Evolutionary conservation across 2,888 invertebrate species (phyloP), one percentile per base, ranked within the genome.

Genomic region (Yponomeuta plumbellus): DNA sequence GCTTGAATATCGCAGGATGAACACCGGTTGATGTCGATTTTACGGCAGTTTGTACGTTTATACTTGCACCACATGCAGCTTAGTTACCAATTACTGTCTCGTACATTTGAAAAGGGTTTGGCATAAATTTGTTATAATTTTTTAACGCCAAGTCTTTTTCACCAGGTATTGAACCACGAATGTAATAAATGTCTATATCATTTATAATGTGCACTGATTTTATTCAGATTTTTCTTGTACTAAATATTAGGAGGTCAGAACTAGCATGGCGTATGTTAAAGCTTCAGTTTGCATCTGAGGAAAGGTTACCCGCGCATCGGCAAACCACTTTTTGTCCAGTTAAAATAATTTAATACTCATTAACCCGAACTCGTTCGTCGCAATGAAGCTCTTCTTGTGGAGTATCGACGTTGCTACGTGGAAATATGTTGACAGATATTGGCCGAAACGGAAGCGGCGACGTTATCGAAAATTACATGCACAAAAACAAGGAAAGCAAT

Each of bases 401-500:
- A 88, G 89, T 84, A 80, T 83, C 79, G 78, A 77, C 80, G 75
- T 80, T 82, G 84, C 83, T 66, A 86, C 83, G 84, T 88, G 88
- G 85, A 89, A 88, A 87, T 86, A 88, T 86, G 87, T 85, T 88
- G 89, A 88, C 89, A 89, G 86, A 89, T 89, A 89, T 89, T 89
- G 89, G 80, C 81, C 86, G 81, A 77, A 79, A 81, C 88, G 90
- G 90, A 89, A 90, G 87, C 87, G 80, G 82, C 86, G 81, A 10
- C 87, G 89, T 86, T 85, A 81, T 77, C 77, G 78, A 88, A 90
- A 63, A 89, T 90, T 89, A 86, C 83, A 88, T 82, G 81, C 80
- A 80, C 80, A 81, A 78, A 83, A 84, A 86, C 81, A 84, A 87
- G 88, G 88, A 86, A 88, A 86, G 83, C 84, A 68, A 20, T 26